phyloP scores from a whole-genome alignment of 2,888 invertebrate genomes.

The Chromoteleia sp. region DNA sequence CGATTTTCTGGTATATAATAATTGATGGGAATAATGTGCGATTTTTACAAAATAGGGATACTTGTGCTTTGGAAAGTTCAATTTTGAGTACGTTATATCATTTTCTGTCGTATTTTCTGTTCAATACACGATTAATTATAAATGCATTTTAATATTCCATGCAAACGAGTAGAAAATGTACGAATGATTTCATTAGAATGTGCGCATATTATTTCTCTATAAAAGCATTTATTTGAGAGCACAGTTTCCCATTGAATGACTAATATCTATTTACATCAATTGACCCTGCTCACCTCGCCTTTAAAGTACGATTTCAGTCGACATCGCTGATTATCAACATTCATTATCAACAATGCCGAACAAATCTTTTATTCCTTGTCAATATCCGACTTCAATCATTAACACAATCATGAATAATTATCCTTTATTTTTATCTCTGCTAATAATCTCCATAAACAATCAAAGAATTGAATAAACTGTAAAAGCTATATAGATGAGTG shows the following conservation, averaged over 20 bases:
- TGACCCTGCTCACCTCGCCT: constrained; percentile 58
- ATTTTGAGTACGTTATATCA: too few species aligned
- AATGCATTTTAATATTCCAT: too few species aligned
- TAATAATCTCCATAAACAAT: constrained; percentile 31
- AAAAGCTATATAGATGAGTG: constrained; percentile 6
- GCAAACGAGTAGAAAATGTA: constrained; percentile 2
- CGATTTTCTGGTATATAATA: not conserved
- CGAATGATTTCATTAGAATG: constrained; percentile 28
- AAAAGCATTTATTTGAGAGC: constrained; percentile 43
- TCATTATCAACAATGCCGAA: constrained; percentile 62
- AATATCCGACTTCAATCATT: constrained; percentile 59
- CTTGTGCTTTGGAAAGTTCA: too few species aligned
- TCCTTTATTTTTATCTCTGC: constrained; percentile 38
- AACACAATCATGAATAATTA: constrained; percentile 58
- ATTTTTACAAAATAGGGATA: too few species aligned
- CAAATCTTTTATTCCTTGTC: constrained; percentile 52
- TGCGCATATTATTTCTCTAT: constrained; percentile 37
- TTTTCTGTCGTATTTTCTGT: too few species aligned
- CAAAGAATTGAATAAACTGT: constrained; percentile 15
- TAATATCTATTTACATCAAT: constrained; percentile 64
- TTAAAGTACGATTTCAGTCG: constrained; percentile 53
- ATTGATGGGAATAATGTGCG: too few species aligned
- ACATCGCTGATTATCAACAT: constrained; percentile 56
- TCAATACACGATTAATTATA: too few species aligned
- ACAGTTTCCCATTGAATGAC: constrained; percentile 60